Conservation (phyloP, 2,888 invertebrate species). For the Cryptus armator region DNA sequence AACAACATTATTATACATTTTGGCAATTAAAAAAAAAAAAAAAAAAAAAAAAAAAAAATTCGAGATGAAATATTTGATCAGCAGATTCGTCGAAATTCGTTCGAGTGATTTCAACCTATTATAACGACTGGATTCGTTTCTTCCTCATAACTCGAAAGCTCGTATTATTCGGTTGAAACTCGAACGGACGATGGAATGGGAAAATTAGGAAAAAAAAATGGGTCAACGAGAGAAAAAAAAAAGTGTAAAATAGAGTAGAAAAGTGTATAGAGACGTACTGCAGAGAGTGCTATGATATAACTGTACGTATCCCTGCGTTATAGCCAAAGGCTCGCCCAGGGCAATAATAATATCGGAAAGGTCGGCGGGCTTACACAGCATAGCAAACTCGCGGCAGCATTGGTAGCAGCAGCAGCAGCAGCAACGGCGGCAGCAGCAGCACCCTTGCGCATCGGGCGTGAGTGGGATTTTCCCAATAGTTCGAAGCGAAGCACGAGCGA, state of each 20-base stretch:
- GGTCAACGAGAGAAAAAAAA: constrained; percentile 23
- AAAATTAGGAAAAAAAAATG: constrained; percentile 38
- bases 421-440: constrained; percentile 40
- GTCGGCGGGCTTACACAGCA: constrained; percentile 74
- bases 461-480: constrained; percentile 79
- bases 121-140: background rate
- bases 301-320: constrained; percentile 25
- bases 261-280: constrained; percentile 26
- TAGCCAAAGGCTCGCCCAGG: constrained; percentile 70
- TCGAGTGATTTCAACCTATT: background rate
- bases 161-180: constrained; percentile 3
- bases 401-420: constrained; percentile 36
- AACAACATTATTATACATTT: too few relatives aligned
- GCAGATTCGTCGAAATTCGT: background rate
- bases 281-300: background rate
- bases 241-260: constrained; percentile 33
- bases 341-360: constrained; percentile 81
- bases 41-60: background rate
- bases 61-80: background rate
- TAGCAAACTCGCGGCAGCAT: constrained; percentile 61
- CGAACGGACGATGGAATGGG: constrained; percentile 5
- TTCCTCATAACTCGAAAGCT: background rate
- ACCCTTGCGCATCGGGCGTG: constrained; percentile 45
- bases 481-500: constrained; percentile 72
- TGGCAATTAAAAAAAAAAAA: too few relatives aligned